These are phyloP conservation scores for Tychaedon coryphoeus DNA, from an alignment of 2,113 vertebrate genomes.

Conservation along the genomic window DNA sequence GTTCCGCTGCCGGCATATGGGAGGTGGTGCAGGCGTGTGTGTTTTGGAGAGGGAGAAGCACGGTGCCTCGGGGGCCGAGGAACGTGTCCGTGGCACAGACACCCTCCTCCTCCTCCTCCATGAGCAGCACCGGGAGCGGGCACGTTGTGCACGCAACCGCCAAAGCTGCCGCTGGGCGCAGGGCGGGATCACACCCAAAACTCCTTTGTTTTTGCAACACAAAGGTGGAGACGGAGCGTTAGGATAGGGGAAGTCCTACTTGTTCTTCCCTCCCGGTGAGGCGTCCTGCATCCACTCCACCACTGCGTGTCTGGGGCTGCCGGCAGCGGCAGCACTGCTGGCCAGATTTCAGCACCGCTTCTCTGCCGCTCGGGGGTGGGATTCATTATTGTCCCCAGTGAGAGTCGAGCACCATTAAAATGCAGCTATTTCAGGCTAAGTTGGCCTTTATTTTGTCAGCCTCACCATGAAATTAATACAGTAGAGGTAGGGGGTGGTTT, in stretches of 20 bases:
- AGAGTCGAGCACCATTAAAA: neutral
- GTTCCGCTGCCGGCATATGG: neutral
- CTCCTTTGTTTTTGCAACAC: conserved; percentile 42
- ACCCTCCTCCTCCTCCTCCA: conserved; percentile 7
- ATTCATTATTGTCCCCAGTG: neutral
- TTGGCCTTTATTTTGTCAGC: neutral
- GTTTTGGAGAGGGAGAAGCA: conserved; percentile 35
- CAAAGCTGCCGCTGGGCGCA: neutral
- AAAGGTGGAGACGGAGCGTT: conserved; percentile 12
- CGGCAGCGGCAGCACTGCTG: neutral
- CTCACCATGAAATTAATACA: neutral
- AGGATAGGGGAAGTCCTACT: conserved; percentile 27
- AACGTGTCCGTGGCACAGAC: neutral
- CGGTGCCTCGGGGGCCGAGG: neutral
- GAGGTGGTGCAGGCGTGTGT: neutral
- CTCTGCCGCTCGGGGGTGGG: neutral
- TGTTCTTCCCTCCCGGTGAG: neutral
- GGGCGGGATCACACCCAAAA: conserved; percentile 37
- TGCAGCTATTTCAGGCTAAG: neutral
- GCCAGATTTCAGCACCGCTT: neutral
- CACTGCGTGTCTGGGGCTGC: neutral
- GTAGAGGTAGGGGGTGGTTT: neutral
- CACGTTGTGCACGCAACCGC: conserved; percentile 51
- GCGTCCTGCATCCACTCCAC: neutral
- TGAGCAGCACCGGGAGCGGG: conserved; percentile 1